Evolutionary conservation across 1,140 invertebrate species (phyloP).

Genomic region (Zelostemma sp.): DNA sequence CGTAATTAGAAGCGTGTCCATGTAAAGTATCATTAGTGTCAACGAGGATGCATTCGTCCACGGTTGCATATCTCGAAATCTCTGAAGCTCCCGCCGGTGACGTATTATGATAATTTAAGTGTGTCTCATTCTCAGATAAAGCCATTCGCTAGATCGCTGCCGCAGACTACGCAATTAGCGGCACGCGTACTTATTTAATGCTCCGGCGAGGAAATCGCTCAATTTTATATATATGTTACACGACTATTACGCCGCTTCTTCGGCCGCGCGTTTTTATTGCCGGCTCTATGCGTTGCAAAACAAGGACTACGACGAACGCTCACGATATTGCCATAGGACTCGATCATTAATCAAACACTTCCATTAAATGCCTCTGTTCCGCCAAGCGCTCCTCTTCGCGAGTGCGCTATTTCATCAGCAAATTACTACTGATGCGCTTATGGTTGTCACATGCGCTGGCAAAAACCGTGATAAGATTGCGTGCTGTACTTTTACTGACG

Average conservation of each 20-base stretch:
- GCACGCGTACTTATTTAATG: slow-evolving; percentile 41
- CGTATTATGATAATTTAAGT: slow-evolving; percentile 29
- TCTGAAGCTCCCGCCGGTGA: slow-evolving; percentile 13
- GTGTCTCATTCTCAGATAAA: slow-evolving; percentile 34
- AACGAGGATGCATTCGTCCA: slow-evolving; percentile 1
- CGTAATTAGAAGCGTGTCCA: background rate
- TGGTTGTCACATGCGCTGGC: slow-evolving; percentile 9
- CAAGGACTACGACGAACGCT: slow-evolving; percentile 22
- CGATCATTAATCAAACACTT: slow-evolving; percentile 41
- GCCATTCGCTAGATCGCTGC: slow-evolving; percentile 28
- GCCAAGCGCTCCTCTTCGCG: slow-evolving; percentile 9
- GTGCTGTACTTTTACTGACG: background rate
- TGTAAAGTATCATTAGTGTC: background rate
- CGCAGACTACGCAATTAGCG: slow-evolving; percentile 37
- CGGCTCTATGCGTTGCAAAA: slow-evolving; percentile 26
- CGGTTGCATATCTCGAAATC: slow-evolving; percentile 17
- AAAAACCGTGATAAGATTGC: slow-evolving; percentile 1
- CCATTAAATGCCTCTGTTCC: slow-evolving; percentile 27
- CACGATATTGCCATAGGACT: slow-evolving; percentile 21
- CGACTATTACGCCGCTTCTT: slow-evolving; percentile 24
- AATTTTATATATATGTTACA: slow-evolving; percentile 28
- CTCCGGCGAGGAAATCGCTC: slow-evolving; percentile 29
- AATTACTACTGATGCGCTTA: slow-evolving; percentile 20
- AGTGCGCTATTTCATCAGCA: slow-evolving; percentile 25
- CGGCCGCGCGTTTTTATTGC: slow-evolving; percentile 27